Evolutionary conservation across 2,113 vertebrate species (phyloP), one percentile per base, ranked within the genome.

Genomic region (Perccottus glenii): DNA sequence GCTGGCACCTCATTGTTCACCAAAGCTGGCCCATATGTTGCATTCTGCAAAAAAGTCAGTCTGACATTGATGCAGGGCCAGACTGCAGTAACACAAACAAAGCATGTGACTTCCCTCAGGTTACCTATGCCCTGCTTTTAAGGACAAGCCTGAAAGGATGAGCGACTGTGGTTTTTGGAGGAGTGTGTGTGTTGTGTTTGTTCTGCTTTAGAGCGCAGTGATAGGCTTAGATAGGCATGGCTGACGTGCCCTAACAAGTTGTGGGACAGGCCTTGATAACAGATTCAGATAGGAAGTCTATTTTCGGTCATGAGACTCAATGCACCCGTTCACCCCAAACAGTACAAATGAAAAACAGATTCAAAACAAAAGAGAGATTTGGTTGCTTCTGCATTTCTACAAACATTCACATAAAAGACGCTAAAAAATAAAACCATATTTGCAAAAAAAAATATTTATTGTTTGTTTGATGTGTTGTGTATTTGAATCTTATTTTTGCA

Each of bases 171-270:
- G 72, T 78, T 82, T 78, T 78, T 78, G 81, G 68, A 80, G 67
- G 67, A 70, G 82, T 74, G 47, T 70, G 59, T 83, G 44, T 84
- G 40, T 46, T 64, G 72, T 87, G 77, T 87, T 89, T 88, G 81
- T 85, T 86, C 84, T 85, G 69, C 84, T 48, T 68, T 2, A 4
- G 51, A 77, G 78, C 40, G 1, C 84, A 64, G 72, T 46, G 81
- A 85, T 75, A 82, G 87, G 70, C 70, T 83, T 69, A 83, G 78
- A 82, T 77, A 73, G 81, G 69, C 80, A 58, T 80, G 74, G 78
- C 77, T 78, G 85, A 89, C 87, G 60, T 84, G 87, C 83, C 82
- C 78, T 77, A 77, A 89, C 87, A 88, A 83, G 84, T 85, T 86
- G 81, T 85, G 78, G 73, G 83, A 75, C 78, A 73, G 78, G 79